Evolutionary conservation across 1,140 invertebrate species (phyloP).

Genomic region (Platorchestia sp.): DNA sequence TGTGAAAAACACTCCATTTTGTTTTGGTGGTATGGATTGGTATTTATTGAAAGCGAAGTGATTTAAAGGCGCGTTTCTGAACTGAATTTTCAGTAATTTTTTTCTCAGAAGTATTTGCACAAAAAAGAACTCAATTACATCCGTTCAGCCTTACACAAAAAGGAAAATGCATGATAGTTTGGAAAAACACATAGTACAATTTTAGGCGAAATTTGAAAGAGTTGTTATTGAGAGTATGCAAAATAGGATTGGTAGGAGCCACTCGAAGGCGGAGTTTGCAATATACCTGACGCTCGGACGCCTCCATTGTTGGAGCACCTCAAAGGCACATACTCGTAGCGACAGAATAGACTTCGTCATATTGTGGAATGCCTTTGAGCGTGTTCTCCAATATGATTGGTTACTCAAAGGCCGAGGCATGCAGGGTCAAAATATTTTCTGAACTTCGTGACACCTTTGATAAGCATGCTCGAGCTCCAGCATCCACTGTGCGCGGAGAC

Average conservation of each 20-base stretch:
- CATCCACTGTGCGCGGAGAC: neutral
- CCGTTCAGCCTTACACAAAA: neutral
- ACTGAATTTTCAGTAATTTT: neutral
- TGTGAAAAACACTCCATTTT: neutral
- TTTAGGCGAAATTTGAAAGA: neutral
- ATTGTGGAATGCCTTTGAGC: conserved; percentile 18
- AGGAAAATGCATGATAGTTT: neutral
- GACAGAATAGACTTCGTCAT: conserved; percentile 14
- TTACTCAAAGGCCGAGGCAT: conserved; percentile 6
- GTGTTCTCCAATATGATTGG: neutral
- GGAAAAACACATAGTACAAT: neutral
- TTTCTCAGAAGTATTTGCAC: neutral
- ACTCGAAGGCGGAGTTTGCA: neutral
- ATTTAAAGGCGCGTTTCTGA: too few species aligned
- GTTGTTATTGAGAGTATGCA: neutral
- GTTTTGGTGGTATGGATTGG: neutral
- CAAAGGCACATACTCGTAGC: neutral
- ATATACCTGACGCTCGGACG: neutral
- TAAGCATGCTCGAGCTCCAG: neutral
- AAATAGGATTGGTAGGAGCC: neutral
- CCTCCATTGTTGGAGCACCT: neutral
- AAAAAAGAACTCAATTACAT: neutral
- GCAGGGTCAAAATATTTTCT: conserved; percentile 35
- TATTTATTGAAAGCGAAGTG: neutral
- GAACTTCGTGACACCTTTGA: neutral